Conservation (phyloP, 2,888 invertebrate species). For the Glyphotaelius pellucidus region DNA sequence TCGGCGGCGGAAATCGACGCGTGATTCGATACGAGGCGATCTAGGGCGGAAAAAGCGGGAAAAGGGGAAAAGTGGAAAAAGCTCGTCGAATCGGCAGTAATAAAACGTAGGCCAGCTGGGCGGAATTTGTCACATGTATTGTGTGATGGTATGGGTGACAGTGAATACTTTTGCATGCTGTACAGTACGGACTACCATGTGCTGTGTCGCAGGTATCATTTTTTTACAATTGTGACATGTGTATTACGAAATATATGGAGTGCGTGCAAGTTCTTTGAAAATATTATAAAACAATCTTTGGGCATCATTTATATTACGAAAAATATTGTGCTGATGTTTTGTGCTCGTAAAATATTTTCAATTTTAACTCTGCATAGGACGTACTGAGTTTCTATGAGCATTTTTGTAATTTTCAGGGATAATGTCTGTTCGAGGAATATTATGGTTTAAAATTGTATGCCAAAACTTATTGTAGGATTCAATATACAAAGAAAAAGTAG, state of each 20-base stretch:
- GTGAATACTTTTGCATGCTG: not conserved
- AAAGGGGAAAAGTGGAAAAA: not conserved
- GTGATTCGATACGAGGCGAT: slow-evolving; percentile 61
- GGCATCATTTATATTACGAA: not conserved
- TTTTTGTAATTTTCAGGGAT: not conserved
- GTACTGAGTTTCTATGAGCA: too few relatives aligned
- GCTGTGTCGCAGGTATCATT: not conserved
- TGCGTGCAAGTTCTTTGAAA: not conserved
- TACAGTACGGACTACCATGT: not conserved
- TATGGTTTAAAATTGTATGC: too few relatives aligned
- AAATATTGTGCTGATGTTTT: not conserved
- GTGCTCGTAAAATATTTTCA: not conserved
- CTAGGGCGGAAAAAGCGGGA: slow-evolving; percentile 52
- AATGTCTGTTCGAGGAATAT: not conserved
- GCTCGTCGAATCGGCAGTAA: slow-evolving; percentile 42
- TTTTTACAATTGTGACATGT: slow-evolving; percentile 7
- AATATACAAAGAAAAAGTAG: too few relatives aligned
- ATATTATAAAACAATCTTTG: not conserved
- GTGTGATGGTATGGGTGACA: not conserved
- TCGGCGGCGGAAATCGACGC: slow-evolving; percentile 59
- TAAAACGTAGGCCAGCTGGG: slow-evolving; percentile 29
- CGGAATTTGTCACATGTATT: slow-evolving; percentile 3
- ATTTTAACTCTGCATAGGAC: too few relatives aligned
- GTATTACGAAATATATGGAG: not conserved
- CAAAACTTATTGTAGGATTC: too few relatives aligned